Base-by-base conservation (phyloP, 2,888 invertebrate species). In the Heliconius ethilla region DNA sequence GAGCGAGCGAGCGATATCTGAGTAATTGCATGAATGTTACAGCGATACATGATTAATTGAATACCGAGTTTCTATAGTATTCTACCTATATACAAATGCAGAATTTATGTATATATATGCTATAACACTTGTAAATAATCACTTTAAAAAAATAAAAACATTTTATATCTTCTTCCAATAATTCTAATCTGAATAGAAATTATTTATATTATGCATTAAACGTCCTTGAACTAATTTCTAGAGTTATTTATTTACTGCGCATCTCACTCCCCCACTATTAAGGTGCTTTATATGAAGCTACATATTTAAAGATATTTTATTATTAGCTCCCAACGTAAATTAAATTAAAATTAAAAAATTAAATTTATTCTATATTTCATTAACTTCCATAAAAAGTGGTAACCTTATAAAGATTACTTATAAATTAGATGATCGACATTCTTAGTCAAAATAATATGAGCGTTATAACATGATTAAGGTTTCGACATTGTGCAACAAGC, bases 161-260 rank as follows among this genome's bases (percentile, higher is more conserved):
- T 66, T 75, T 65, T 65, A 40, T 13, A n/a, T 62, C 25, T n/a
- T 10, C 29, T 73, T 77, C 75, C 72, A 59, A 29, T 29, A 29
- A 72, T 37, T 18, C 55, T 11, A 67, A 78, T 79, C 73, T 67
- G 37, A 62, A 77, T 78, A 78, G 25, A 15, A 79, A 79, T 75
- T 72, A 75, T 69, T 73, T 33, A 55, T 72, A n/a, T 29, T 40
- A 73, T 63, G 63, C 25, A 66, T 37, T 75, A 15, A 63, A 33
- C 9, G 70, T 65, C 79, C 79, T 76, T 78, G 79, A 76, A 45
- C 79, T 75, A 76, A 45, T 78, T 67, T 79, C 51, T 22, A 51
- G 51, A 70, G 70, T 22, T 65, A 65, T 13, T n/a, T 63, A 33
- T 25, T 51, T 27, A 33, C 18, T 72, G 45, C 55, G 33, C 25